Base-by-base conservation (phyloP, 2,888 invertebrate species). In the Lithodes maja region DNA sequence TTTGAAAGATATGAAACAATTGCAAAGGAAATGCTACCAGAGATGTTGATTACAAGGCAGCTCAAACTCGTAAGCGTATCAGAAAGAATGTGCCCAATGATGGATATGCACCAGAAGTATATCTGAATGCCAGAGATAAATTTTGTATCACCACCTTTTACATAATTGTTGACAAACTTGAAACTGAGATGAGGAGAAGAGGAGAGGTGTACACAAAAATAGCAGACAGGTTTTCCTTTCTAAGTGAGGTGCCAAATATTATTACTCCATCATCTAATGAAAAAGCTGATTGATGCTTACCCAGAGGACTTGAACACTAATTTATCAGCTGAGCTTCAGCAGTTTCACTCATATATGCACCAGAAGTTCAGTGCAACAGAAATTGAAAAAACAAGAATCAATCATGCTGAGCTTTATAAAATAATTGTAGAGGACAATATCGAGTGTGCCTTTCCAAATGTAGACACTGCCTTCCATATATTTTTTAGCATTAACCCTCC, bases 51-150 rank as follows among this genome's bases (percentile, higher is more conserved):
- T 79, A 88, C 68, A 80, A 84, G 78, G 79, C 80, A 88, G 79
- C 77, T 83, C 55, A 75, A 83, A 78, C 83, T 83, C 78, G 68
- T 68, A 87, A 83, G 77, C 54, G 87, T 87, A 83, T 83, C 83
- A 83, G 79, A 89, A 71, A 89, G 54, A 69, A 85, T 50, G 80
- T 79, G 80, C 49, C 80, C 89, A 85, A 85, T 80, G 89, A 85
- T 74, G 81, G 80, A 89, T 79, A 89, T 80, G 80, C 69, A 77
- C 74, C 80, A 80, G 85, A 89, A 79, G 71, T 79, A 89, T 68
- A 89, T 79, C 85, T 85, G 80, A 89, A 85, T 69, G 74, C 80
- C 79, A 85, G 85, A 80, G 85, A 85, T 89, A 89, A 84, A 80
- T 85, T 80, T 88, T 68, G n/a, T 79, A 80, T 69, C 84, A 87